Conservation (phyloP, 2,113 vertebrate genomes). For the Sinocyclocheilus anshuiensis region DNA sequence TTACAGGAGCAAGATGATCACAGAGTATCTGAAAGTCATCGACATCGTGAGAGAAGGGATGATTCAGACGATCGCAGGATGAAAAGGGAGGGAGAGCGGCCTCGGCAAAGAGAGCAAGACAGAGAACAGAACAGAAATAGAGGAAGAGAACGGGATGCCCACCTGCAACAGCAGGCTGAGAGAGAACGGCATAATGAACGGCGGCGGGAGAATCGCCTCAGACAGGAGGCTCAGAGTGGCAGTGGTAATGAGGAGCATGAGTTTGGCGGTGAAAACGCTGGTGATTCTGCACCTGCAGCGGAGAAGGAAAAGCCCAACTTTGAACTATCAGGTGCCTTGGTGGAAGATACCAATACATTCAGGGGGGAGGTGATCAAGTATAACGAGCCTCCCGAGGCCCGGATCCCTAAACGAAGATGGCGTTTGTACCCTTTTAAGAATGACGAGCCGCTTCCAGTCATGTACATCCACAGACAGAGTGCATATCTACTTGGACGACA, state of each 20-base stretch:
- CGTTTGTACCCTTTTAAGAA: slow-evolving; percentile 97
- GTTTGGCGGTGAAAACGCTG: slow-evolving; percentile 60
- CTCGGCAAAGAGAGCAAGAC: slow-evolving; percentile 76
- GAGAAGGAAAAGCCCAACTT: slow-evolving; percentile 93
- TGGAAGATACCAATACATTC: slow-evolving; percentile 96
- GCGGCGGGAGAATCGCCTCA: slow-evolving; percentile 82
- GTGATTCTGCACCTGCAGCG: slow-evolving; percentile 52
- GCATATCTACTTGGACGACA: slow-evolving; percentile 94
- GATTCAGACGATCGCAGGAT: slow-evolving; percentile 74
- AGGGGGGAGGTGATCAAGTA: slow-evolving; percentile 97
- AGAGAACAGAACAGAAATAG: slow-evolving; percentile 55
- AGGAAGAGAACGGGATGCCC: slow-evolving; percentile 67
- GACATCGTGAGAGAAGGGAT: slow-evolving; percentile 68
- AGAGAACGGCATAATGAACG: slow-evolving; percentile 82
- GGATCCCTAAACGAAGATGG: slow-evolving; percentile 94
- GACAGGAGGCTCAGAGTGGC: slow-evolving; percentile 66
- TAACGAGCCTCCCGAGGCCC: slow-evolving; percentile 93
- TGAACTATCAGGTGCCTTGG: slow-evolving; percentile 89
- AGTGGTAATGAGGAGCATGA: slow-evolving; percentile 56
- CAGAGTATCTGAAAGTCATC: slow-evolving; percentile 52
- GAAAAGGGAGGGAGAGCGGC: slow-evolving; percentile 72
- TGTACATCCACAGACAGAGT: slow-evolving; percentile 97
- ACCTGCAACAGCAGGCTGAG: slow-evolving; percentile 81
- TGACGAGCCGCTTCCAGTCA: slow-evolving; percentile 92
- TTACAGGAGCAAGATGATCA: slow-evolving; percentile 85